Evolutionary conservation across 30 jellyfish, hydroid and myxozoan genomes (phyloP).

Genomic region (Mastigias papua): DNA sequence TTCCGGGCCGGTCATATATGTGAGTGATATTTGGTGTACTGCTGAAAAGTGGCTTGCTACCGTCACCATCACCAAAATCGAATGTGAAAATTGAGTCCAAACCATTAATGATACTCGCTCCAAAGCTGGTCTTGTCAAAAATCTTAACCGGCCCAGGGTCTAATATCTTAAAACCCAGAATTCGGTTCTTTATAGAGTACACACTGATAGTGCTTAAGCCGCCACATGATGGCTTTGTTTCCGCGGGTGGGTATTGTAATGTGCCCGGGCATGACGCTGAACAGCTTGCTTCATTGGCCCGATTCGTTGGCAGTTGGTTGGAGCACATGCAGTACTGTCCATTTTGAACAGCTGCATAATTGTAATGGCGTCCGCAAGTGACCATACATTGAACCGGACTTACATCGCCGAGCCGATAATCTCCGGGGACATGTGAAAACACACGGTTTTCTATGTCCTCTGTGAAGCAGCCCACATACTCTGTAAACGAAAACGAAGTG

Average conservation of each 20-base stretch:
- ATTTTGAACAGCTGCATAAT: slow-evolving; percentile 89
- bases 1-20: slow-evolving; percentile 83
- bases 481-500: slow-evolving; percentile 38
- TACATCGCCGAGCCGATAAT: slow-evolving; percentile 81
- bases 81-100: slow-evolving; percentile 43
- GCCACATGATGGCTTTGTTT: slow-evolving; percentile 85
- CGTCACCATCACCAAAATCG: slow-evolving; percentile 83
- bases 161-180: slow-evolving; percentile 71
- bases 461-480: slow-evolving; percentile 88
- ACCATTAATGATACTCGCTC: slow-evolving; percentile 73
- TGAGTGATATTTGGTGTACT: slow-evolving; percentile 69
- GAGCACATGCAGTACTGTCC: slow-evolving; percentile 94
- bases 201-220: slow-evolving; percentile 90
- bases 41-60: slow-evolving; percentile 46
- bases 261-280: slow-evolving; percentile 71
- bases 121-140: slow-evolving; percentile 53
- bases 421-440: slow-evolving; percentile 91
- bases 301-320: slow-evolving; percentile 46
- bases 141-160: slow-evolving; percentile 77
- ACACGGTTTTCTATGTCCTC: slow-evolving; percentile 76
- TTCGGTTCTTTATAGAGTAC: slow-evolving; percentile 81
- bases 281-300: slow-evolving; percentile 70
- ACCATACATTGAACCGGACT: slow-evolving; percentile 96
- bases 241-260: slow-evolving; percentile 52
- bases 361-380: slow-evolving; percentile 87